Evolutionary conservation across 2,888 invertebrate species (phyloP).

Genomic region (Philereme vetulata): DNA sequence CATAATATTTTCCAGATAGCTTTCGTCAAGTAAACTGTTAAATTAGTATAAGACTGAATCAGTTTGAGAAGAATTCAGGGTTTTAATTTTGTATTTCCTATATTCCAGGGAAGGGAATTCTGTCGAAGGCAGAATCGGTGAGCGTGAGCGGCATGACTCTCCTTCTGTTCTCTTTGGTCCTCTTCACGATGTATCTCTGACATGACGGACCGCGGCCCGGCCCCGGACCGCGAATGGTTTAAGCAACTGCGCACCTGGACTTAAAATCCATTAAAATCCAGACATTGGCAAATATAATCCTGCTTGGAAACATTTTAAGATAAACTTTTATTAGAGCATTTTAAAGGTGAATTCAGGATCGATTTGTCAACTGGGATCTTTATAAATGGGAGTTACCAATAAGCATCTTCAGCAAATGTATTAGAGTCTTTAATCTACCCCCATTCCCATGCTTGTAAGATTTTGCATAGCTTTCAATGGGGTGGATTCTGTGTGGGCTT

Average conservation of each 20-base stretch:
- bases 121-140: slow-evolving; percentile 55
- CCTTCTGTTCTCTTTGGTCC: slow-evolving; percentile 55
- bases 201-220: slow-evolving; percentile 47
- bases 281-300: not conserved
- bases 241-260: not conserved
- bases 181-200: slow-evolving; percentile 60
- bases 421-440: no score
- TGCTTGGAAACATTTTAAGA: not conserved
- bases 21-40: no score
- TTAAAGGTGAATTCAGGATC: no score
- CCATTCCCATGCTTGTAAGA: not conserved
- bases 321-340: no score
- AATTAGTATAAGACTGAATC: no score
- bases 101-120: slow-evolving; percentile 69
- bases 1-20: no score
- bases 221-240: slow-evolving; percentile 37
- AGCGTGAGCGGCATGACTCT: slow-evolving; percentile 55
- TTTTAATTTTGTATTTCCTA: not conserved
- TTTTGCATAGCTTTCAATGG: not conserved
- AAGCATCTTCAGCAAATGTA: not conserved
- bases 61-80: no score
- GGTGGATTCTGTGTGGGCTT: not conserved
- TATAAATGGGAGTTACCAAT: no score
- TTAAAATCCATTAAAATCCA: not conserved
- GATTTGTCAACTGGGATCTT: no score